Evolutionary conservation across 1,140 invertebrate genomes (phyloP), one percentile per base, ranked within the genome.

Genomic region (Pseudachorutes palmiensis): DNA sequence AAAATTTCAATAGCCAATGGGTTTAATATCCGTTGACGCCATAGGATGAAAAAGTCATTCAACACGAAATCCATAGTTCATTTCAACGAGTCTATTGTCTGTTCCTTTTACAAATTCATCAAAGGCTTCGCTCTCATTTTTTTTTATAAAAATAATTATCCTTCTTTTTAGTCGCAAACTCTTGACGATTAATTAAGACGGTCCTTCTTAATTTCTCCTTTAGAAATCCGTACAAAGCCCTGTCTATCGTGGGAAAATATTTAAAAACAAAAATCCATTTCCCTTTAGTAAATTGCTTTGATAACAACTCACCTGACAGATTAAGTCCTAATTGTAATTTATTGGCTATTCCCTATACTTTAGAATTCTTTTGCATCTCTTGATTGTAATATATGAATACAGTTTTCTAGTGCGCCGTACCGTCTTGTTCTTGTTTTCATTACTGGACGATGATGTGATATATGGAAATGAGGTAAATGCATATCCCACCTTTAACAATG

Each of bases 251-350:
- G 51, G 51, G 51, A 55, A 55, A 55, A 55, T n/a, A n/a, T n/a
- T n/a, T 14, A 26, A 45, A 22, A 57, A 33, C 58, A 2, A 9
- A 12, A 9, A 31, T 24, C 28, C 24, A 29, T 61, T 61, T 24
- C 30, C 22, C 24, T 29, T 45, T 19, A 45, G n/a, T n/a, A 45
- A 45, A 19, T 9, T 45, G 36, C 36, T 45, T 65, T 58, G 24
- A 55, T 5, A 55, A 61, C 65, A 55, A 36, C 32, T 33, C 48
- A 30, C 33, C 58, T 29, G 66, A 64, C 62, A 68, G 66, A 68
- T 68, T 68, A 68, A 55, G 33, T 31, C 51, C 66, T 68, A 68
- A 68, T 68, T 68, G 66, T 64, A 68, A 68, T 64, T 68, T 68
- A 68, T 68, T 63, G 62, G 55, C 59, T 67, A 58, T 55, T 31